Conservation (phyloP, 2,113 vertebrate species). For the Alethe diademata region DNA sequence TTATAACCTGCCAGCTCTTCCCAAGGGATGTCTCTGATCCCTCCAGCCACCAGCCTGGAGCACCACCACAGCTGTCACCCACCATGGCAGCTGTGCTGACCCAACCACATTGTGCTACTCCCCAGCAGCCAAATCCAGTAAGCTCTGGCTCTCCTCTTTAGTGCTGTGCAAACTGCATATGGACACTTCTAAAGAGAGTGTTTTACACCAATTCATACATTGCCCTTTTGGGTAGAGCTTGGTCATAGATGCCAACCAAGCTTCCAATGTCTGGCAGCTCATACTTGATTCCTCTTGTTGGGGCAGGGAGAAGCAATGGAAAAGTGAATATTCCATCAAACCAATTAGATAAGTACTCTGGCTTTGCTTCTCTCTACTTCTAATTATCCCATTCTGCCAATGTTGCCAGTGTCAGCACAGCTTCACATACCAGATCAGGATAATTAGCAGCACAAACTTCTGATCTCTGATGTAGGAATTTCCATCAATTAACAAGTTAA, state of each 20-base stretch:
- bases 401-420: not conserved
- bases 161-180: accelerated
- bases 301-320: not conserved
- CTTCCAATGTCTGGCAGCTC: not conserved
- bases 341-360: not conserved
- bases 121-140: not conserved
- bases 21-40: accelerated
- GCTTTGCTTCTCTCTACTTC: not conserved
- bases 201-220: not conserved
- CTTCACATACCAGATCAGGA: not conserved
- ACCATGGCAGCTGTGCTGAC: not conserved
- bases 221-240: not conserved
- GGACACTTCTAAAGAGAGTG: not conserved
- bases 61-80: not conserved
- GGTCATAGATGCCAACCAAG: not conserved
- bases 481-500: slow-evolving; percentile 38
- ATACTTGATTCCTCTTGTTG: not conserved
- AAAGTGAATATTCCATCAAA: not conserved
- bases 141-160: not conserved
- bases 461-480: slow-evolving; percentile 15
- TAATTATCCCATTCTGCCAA: not conserved
- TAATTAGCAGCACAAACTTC: slow-evolving; percentile 29
- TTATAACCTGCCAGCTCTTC: not conserved
- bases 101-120: accelerated
- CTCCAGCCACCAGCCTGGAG: not conserved